Base-by-base conservation (phyloP, 2,888 invertebrate genomes). In the Phorcus lineatus region DNA sequence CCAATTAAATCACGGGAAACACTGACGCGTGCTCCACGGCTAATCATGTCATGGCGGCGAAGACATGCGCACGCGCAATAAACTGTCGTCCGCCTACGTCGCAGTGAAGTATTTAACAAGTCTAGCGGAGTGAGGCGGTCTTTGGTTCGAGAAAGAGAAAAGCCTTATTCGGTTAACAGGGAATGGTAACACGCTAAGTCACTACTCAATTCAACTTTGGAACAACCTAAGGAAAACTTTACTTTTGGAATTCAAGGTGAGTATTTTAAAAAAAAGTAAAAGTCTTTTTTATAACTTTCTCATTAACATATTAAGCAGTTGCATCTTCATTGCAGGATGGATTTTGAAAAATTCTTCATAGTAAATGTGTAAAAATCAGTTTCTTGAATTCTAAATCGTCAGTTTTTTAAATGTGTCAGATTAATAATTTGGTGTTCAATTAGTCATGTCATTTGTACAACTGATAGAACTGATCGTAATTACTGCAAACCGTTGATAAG, bases 11-110 rank as follows among this genome's bases (percentile, higher is more conserved):
- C 62, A 16, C 24, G 28, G 62, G 62, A 24, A 24, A 62, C 62
- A 24, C 16, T 62, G 62, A 62, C 62, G 62, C 62, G 62, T 28
- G 62, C n/a, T 62, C n/a, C 24, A 13, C 24, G n/a, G 28, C 62
- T 62, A 62, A 62, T 62, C 24, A 62, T 62, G 62, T 62, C 62
- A 62, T 62, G 62, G 62, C 62, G 62, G 62, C 62, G 22, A 62
- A 62, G 16, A 28, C 62, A 16, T 16, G 62, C 62, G 62, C 62
- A 62, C 24, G 62, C 62, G 62, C 62, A 62, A 16, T 62, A 28
- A 62, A 24, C 16, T 62, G 62, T 62, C 28, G 62, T 62, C 62
- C 62, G 62, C 62, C 62, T 62, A 62, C 62, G 62, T 62, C 28
- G 24, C 62, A 28, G 62, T 62, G 17, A 62, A 62, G 62, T 62